Conservation (phyloP, 1,140 invertebrate species). For the Phthorimaea operculella region DNA sequence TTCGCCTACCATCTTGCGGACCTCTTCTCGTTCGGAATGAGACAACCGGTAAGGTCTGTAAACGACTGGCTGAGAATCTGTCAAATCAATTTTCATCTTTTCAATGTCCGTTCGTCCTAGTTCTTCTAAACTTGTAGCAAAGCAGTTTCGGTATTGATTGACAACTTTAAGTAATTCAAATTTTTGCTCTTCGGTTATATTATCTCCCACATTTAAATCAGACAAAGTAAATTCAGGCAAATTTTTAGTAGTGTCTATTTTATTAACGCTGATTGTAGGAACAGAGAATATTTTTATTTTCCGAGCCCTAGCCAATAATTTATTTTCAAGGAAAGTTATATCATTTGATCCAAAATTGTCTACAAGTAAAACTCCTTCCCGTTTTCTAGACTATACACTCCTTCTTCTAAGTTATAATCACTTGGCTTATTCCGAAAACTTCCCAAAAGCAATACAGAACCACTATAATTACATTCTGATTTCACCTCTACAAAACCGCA, state of each 20-base stretch:
- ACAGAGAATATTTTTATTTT: not conserved
- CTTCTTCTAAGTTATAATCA: no score
- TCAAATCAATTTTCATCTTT: not conserved
- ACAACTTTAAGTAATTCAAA: not conserved
- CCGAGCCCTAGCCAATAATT: not conserved
- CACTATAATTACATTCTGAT: no score
- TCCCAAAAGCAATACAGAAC: no score
- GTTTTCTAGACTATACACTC: no score
- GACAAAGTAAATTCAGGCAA: not conserved
- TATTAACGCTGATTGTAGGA: not conserved
- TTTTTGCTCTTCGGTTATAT: not conserved
- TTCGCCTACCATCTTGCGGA: not conserved
- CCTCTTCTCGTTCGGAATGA: not conserved
- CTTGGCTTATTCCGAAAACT: no score
- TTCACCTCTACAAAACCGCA: not conserved
- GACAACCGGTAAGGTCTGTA: conserved; percentile 2
- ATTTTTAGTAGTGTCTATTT: not conserved
- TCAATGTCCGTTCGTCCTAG: not conserved
- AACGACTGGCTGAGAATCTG: not conserved
- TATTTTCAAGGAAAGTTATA: no score
- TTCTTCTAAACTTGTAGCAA: not conserved
- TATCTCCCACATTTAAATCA: not conserved
- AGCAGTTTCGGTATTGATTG: not conserved
- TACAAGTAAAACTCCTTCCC: no score
- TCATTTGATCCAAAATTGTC: no score